Conservation (phyloP, 2,888 invertebrate genomes). For the Megalurothrips usitatus region DNA sequence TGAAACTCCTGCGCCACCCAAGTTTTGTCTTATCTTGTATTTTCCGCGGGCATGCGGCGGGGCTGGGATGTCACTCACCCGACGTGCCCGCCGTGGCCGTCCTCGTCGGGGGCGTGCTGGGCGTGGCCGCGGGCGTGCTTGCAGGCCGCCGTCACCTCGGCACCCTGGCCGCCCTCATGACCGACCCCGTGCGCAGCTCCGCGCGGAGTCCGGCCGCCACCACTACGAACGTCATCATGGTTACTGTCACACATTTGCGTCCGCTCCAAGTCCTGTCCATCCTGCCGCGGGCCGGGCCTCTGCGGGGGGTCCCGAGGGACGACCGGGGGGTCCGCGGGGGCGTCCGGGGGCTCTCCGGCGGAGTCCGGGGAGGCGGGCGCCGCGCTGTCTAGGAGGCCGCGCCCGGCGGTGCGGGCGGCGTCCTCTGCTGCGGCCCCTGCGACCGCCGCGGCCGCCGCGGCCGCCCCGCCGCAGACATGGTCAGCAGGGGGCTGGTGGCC, state of each 20-base stretch:
- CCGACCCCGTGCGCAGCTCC: neutral
- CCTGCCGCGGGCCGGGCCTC: neutral
- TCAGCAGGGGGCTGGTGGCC: no score
- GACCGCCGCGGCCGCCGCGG: neutral
- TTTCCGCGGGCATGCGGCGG: no score
- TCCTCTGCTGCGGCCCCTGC: neutral
- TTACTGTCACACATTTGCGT: neutral
- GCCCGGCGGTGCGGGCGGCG: neutral
- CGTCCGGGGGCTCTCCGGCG: no score
- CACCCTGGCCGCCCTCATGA: neutral
- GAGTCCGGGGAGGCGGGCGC: neutral
- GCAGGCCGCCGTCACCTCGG: neutral
- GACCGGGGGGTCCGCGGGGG: no score
- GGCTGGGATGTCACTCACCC: no score
- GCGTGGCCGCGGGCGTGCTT: neutral
- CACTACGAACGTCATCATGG: neutral
- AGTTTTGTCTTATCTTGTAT: no score
- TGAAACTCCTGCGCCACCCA: no score
- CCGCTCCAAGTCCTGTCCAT: constrained; percentile 4
- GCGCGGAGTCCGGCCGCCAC: neutral
- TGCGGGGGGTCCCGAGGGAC: no score
- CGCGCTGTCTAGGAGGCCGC: neutral
- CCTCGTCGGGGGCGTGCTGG: neutral
- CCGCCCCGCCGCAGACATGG: neutral
- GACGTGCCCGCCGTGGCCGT: neutral